phyloP scores from a whole-genome alignment of 2,888 invertebrate species.

The Mechanitis messenoides region DNA sequence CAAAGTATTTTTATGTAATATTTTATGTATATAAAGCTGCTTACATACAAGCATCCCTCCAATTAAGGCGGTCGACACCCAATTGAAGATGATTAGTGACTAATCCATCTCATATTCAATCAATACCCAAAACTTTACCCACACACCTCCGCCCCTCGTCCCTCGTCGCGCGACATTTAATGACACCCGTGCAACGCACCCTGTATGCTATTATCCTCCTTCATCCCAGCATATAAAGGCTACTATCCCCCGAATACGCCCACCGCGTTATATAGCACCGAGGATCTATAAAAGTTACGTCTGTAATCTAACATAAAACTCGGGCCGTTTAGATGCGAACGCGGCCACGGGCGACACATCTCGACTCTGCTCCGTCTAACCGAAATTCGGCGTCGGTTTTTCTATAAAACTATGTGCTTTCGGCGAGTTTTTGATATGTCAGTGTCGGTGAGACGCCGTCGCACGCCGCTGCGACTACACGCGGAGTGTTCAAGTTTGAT shows the following conservation, averaged over 20 bases:
- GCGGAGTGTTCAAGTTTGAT: constrained; percentile 55
- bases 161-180: constrained; percentile 76
- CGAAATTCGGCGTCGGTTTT: constrained; percentile 70
- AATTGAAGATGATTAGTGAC: constrained; percentile 75
- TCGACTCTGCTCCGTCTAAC: constrained; percentile 73
- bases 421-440: constrained; percentile 36
- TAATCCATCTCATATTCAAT: constrained; percentile 76
- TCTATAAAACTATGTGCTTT: constrained; percentile 65
- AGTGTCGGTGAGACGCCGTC: constrained; percentile 49
- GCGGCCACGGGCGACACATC: constrained; percentile 77
- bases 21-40: background rate
- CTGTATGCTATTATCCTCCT: constrained; percentile 56
- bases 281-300: constrained; percentile 78
- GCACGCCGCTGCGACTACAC: constrained; percentile 52
- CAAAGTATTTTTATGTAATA: too few species aligned
- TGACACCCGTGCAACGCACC: constrained; percentile 72
- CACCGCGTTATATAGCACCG: constrained; percentile 77
- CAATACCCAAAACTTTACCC: constrained; percentile 77
- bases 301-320: constrained; percentile 78
- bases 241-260: constrained; percentile 62
- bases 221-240: constrained; percentile 54
- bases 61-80: constrained; percentile 57
- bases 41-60: constrained; percentile 23
- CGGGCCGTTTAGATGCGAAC: constrained; percentile 77
- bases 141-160: constrained; percentile 69